phyloP scores from a whole-genome alignment of 2,797 vertebrate genomes.

The Dryobates pubescens region DNA sequence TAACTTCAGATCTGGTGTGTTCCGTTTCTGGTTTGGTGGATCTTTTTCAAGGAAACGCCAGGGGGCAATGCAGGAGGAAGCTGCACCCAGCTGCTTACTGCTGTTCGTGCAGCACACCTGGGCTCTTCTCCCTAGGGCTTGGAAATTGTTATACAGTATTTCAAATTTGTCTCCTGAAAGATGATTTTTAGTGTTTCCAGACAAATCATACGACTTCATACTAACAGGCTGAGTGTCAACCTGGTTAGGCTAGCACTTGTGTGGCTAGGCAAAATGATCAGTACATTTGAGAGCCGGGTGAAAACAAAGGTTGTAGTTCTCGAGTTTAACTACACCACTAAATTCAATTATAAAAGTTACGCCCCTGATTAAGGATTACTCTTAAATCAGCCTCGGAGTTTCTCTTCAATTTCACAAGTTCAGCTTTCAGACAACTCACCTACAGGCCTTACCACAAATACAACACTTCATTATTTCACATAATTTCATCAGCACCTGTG shows the following conservation, averaged over 20 bases:
- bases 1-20: not conserved
- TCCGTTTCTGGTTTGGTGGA: too few relatives aligned
- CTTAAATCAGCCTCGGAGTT: not conserved
- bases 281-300: not conserved
- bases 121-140: not conserved
- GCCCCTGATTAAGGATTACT: not conserved
- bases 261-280: not conserved
- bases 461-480: accelerated
- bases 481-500: not conserved
- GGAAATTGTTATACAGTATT: not conserved
- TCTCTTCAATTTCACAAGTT: not conserved
- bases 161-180: not conserved
- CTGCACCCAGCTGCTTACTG: not conserved
- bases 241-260: not conserved
- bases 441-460: not conserved
- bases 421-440: not conserved
- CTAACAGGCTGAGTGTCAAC: not conserved
- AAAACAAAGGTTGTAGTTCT: not conserved
- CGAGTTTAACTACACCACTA: not conserved
- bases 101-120: accelerated
- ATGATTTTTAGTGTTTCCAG: not conserved
- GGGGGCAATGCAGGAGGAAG: conserved; percentile 24
- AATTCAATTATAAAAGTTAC: not conserved
- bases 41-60: not conserved
- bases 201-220: accelerated